phyloP scores from a whole-genome alignment of 2,797 vertebrate species.

The Neosilurus hyrtlii region DNA sequence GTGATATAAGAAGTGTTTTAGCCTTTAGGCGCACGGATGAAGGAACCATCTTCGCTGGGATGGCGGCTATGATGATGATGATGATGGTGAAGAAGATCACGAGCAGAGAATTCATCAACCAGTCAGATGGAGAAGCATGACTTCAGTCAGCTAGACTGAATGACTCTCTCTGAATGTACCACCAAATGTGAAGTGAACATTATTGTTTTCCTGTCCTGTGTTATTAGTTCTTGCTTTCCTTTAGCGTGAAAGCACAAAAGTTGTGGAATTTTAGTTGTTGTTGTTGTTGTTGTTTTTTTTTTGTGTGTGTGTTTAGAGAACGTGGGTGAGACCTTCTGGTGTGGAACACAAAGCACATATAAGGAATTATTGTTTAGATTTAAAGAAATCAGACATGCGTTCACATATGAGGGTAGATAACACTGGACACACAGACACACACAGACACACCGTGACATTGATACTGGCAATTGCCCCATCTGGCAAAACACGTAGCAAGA shows the following conservation, averaged over 20 bases:
- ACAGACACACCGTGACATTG: not conserved
- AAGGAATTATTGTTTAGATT: slow-evolving; percentile 22
- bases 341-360: slow-evolving; percentile 39
- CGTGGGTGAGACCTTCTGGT: slow-evolving; percentile 5
- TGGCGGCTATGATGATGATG: not conserved
- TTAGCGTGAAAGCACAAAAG: slow-evolving; percentile 67
- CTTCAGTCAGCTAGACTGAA: slow-evolving; percentile 35
- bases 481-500: not conserved
- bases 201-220: slow-evolving; percentile 52
- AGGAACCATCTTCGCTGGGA: not conserved
- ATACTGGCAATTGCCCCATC: not conserved
- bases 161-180: slow-evolving; percentile 71
- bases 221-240: slow-evolving; percentile 43
- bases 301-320: not conserved
- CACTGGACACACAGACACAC: slow-evolving; percentile 40
- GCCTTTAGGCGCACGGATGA: slow-evolving; percentile 26
- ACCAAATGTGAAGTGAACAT: slow-evolving; percentile 74
- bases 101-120: not conserved
- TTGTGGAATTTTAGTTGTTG: slow-evolving; percentile 35
- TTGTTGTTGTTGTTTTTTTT: slow-evolving; percentile 10
- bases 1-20: slow-evolving; percentile 20
- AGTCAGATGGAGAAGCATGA: not conserved
- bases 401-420: slow-evolving; percentile 18
- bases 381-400: slow-evolving; percentile 28
- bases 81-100: not conserved